Evolutionary conservation across 2,888 invertebrate species (phyloP).

Genomic region (Hirtodrosophila trivittata): DNA sequence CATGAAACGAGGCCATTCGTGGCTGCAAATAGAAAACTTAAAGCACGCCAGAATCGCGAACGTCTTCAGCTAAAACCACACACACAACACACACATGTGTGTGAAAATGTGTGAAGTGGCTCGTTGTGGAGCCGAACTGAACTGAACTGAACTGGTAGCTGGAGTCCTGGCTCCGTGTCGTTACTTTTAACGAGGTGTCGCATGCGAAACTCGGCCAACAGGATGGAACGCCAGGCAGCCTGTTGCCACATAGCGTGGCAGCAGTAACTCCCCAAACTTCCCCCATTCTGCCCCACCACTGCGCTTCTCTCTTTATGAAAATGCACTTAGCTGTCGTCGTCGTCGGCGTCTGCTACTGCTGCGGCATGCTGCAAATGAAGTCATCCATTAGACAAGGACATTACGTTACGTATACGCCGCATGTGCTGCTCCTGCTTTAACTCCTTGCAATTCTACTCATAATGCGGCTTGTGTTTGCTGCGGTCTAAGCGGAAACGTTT

Average conservation of each 20-base stretch:
- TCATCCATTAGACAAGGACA: slow-evolving; percentile 71
- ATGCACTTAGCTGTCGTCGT: slow-evolving; percentile 67
- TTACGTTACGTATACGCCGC: slow-evolving; percentile 57
- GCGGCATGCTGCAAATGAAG: slow-evolving; percentile 78
- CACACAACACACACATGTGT: slow-evolving; percentile 8
- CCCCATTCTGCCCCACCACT: neutral
- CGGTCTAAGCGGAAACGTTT: slow-evolving; percentile 76
- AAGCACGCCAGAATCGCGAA: slow-evolving; percentile 27
- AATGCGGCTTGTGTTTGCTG: slow-evolving; percentile 53
- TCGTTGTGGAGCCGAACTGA: slow-evolving; percentile 7
- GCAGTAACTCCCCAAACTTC: too few species aligned
- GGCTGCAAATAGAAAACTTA: slow-evolving; percentile 54
- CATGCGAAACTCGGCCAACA: slow-evolving; percentile 67
- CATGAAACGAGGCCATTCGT: slow-evolving; percentile 66
- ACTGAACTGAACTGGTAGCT: too few species aligned
- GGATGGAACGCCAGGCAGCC: slow-evolving; percentile 45
- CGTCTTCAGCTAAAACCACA: slow-evolving; percentile 1
- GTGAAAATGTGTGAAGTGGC: slow-evolving; percentile 33
- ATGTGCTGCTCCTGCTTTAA: slow-evolving; percentile 26
- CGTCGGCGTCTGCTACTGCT: slow-evolving; percentile 46
- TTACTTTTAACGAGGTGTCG: slow-evolving; percentile 80
- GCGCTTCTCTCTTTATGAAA: slow-evolving; percentile 48
- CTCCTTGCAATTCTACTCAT: slow-evolving; percentile 37
- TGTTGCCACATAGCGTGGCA: slow-evolving; percentile 55
- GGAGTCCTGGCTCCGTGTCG: slow-evolving; percentile 52